Conservation (phyloP, 2,113 vertebrate genomes). For the Trogon surrucura region DNA sequence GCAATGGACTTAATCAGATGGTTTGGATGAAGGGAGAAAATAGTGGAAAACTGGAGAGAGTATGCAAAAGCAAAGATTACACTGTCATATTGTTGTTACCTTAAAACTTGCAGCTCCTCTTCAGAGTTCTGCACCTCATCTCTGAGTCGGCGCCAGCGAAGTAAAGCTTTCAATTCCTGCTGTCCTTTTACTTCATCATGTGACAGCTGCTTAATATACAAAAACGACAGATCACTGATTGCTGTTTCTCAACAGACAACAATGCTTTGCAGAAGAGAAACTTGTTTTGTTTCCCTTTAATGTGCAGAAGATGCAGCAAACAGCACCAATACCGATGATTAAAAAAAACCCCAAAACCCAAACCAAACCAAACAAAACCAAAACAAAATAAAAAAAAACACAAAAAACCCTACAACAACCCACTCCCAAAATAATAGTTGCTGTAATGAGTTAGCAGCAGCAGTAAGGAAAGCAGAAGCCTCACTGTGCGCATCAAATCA, state of each 20-base stretch:
- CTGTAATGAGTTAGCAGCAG: neutral
- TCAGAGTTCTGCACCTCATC: conserved; percentile 91
- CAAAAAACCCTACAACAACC: neutral
- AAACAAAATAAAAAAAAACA: too few relatives aligned
- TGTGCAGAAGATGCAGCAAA: neutral
- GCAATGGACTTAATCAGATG: neutral
- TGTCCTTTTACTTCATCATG: conserved; percentile 76
- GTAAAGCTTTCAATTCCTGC: conserved; percentile 85
- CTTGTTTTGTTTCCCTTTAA: neutral
- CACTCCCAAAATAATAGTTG: neutral
- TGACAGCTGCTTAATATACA: conserved; percentile 75
- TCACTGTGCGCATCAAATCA: neutral
- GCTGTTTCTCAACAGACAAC: neutral
- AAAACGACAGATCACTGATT: neutral
- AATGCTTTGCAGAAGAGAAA: neutral
- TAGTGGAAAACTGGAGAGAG: neutral
- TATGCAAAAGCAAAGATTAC: neutral
- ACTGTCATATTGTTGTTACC: conserved; percentile 75
- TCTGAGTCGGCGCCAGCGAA: conserved; percentile 87
- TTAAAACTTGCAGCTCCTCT: conserved; percentile 90
- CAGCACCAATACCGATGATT: neutral
- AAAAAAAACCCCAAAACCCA: neutral
- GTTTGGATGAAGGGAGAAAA: neutral
- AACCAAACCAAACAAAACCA: too few relatives aligned
- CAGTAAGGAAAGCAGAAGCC: neutral